Evolutionary conservation across 2,113 vertebrate species (phyloP), one percentile per base, ranked within the genome.

Genomic region (Bambusicola thoracicus): DNA sequence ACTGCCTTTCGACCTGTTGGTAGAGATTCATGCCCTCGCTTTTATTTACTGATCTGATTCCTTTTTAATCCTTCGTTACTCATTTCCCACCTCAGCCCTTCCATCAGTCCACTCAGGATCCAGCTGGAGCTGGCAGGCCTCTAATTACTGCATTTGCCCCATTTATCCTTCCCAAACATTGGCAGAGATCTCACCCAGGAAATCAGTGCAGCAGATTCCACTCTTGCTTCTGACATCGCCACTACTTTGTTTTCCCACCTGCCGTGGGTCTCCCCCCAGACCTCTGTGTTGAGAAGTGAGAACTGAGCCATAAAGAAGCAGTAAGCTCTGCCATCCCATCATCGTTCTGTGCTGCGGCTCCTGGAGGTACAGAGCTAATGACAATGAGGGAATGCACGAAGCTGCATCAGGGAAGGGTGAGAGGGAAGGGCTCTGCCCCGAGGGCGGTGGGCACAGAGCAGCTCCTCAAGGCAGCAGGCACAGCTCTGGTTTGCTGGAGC

Each of bases 71-170:
- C 93, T 87, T 89, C 74, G 90, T 85, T 90, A 94, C 92, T 86
- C 72, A 93, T 38, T 90, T 66, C 93, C 94, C 80, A 59, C 80
- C 29, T 88, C 91, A 84, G 82, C 79, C 87, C 74, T 87, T 94
- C 85, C 80, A 84, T 93, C 91, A 78, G 41, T 65, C 32, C 78
- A 69, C 80, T 65, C 0, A 0, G 76, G 53, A 90, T 91, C 51
- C 21, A 94, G 94, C 76, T 12, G 30, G 85, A 94, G 85, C 69
- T 86, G 95, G 90, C 85, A 92, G 85, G 79, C n/a, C 87, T 72
- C 80, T 95, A 94, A 95, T 96, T 95, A 95, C 74, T 87, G 89
- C 90, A 85, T 92, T 88, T 76, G 34, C 87, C 87, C 85, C 92
- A 87, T 95, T 94, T 87, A 95, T 91, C 87, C 90, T 78, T 46